Conservation (phyloP, 2,113 vertebrate species). For the Trichomycterus rosablanca region DNA sequence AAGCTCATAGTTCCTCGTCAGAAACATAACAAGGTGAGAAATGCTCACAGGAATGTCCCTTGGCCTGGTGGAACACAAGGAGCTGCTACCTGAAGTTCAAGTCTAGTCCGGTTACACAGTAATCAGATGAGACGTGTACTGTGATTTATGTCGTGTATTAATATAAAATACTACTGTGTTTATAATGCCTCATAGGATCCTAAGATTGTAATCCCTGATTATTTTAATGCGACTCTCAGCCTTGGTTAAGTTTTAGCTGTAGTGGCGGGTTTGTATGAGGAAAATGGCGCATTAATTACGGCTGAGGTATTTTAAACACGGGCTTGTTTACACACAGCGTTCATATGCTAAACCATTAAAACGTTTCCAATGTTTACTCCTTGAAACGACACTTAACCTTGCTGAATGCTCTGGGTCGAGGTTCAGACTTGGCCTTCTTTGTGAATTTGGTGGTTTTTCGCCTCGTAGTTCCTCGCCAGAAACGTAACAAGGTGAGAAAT, state of each 20-base stretch:
- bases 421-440: slow-evolving; percentile 20
- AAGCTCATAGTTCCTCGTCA: slow-evolving; percentile 11
- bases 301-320: slow-evolving; percentile 6
- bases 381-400: slow-evolving; percentile 3
- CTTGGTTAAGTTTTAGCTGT: too few species aligned
- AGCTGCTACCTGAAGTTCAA: slow-evolving; percentile 62
- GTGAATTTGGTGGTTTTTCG: slow-evolving; percentile 19
- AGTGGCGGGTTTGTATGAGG: slow-evolving; percentile 10
- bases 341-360: slow-evolving; percentile 21
- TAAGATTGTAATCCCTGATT: too few species aligned
- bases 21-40: slow-evolving; percentile 33
- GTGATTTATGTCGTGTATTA: too few species aligned
- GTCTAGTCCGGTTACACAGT: slow-evolving; percentile 51
- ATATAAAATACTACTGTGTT: too few species aligned
- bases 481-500: slow-evolving; percentile 37
- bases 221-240: too few species aligned
- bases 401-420: slow-evolving; percentile 13
- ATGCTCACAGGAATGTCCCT: slow-evolving; percentile 34
- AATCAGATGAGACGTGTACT: too few species aligned
- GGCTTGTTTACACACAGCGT: slow-evolving; percentile 16
- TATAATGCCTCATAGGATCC: too few species aligned
- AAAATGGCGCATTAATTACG: neutral
- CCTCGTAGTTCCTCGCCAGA: slow-evolving; percentile 13
- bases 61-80: slow-evolving; percentile 6
- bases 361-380: slow-evolving; percentile 16